Conservation (phyloP, 2,888 invertebrate species). For the Notodonta ziczac region DNA sequence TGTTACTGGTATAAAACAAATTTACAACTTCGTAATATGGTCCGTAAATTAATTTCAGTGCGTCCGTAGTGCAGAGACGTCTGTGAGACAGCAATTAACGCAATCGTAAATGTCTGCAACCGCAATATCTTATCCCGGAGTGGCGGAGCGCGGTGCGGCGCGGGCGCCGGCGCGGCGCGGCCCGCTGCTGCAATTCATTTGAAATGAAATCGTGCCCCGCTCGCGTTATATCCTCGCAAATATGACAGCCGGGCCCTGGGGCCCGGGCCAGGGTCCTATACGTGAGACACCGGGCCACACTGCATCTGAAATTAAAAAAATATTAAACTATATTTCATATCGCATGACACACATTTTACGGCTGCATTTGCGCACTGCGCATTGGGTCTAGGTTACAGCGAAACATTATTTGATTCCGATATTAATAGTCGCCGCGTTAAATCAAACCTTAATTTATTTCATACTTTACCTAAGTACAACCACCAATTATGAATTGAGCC, state of each 20-base stretch:
- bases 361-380: background rate
- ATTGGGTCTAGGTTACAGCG: background rate
- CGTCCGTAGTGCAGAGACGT: background rate
- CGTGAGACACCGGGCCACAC: background rate
- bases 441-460: background rate
- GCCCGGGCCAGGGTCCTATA: background rate
- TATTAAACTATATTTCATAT: background rate
- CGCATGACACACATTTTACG: conserved; percentile 3
- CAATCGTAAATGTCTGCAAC: background rate
- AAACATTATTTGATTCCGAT: conserved; percentile 1
- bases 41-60: background rate
- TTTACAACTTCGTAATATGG: background rate
- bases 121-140: too few relatives aligned
- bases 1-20: background rate
- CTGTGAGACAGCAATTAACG: background rate
- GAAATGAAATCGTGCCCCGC: background rate
- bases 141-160: background rate
- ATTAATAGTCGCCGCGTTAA: background rate
- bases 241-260: background rate
- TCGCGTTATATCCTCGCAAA: background rate
- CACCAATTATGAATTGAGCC: too few relatives aligned
- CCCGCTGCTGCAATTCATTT: background rate
- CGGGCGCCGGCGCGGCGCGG: too few relatives aligned
- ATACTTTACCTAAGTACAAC: too few relatives aligned
- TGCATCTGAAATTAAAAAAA: background rate